Conservation (phyloP, 2,113 vertebrate species). For the Riparia riparia region DNA sequence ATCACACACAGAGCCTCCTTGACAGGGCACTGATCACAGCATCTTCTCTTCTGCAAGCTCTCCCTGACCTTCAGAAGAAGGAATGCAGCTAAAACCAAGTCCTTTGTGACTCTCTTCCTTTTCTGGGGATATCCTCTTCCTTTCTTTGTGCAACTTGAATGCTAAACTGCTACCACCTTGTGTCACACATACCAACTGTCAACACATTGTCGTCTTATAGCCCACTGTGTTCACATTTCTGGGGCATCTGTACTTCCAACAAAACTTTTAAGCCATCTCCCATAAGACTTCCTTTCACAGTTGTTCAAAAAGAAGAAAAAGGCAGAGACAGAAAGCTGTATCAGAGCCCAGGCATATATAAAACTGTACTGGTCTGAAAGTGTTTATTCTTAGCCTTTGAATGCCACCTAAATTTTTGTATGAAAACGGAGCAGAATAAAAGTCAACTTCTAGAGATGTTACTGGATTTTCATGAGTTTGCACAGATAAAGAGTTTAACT, state of each 20-base stretch:
- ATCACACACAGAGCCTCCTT: too few species aligned
- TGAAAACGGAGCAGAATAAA: neutral
- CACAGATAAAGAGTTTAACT: neutral
- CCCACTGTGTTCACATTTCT: neutral
- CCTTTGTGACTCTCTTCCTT: neutral
- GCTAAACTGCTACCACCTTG: fast-evolving
- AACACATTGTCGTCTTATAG: neutral
- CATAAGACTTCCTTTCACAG: neutral
- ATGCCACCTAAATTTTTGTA: neutral
- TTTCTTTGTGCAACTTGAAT: neutral
- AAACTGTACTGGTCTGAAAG: neutral
- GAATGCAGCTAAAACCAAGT: fast-evolving
- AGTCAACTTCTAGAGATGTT: neutral
- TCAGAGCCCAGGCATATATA: neutral
- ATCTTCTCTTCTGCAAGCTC: neutral
- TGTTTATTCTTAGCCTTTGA: neutral
- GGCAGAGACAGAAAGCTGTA: neutral
- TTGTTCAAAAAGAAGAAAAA: neutral
- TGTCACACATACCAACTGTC: fast-evolving
- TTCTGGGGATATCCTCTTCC: neutral
- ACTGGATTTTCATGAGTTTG: neutral
- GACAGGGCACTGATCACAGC: neutral
- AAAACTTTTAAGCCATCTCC: neutral
- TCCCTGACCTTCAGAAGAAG: neutral
- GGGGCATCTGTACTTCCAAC: neutral